A percentile compares a stretch with the other conserved stretches of the same genome.
phyloP scores from a whole-genome alignment of 2,113 vertebrate species.

The Nycticorax nycticorax region DNA sequence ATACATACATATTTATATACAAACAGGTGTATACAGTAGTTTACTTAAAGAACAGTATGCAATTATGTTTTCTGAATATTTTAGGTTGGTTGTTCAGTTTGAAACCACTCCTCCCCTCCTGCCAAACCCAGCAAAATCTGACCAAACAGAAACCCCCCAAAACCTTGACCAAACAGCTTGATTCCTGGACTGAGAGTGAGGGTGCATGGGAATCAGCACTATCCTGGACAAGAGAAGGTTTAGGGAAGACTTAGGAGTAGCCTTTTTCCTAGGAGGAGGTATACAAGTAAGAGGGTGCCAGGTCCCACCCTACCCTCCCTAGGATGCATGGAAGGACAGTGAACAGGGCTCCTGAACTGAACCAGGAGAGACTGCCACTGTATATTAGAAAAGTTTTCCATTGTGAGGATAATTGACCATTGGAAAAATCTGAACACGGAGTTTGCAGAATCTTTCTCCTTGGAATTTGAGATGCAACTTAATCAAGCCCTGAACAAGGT shows the following conservation, averaged over 20 bases:
- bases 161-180: background rate
- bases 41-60: background rate
- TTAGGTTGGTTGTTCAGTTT: background rate
- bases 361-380: background rate
- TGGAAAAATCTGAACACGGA: background rate
- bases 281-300: background rate
- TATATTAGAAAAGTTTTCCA: background rate
- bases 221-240: background rate
- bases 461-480: background rate
- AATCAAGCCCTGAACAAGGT: background rate
- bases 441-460: background rate
- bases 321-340: too few species aligned
- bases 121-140: background rate
- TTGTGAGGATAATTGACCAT: background rate
- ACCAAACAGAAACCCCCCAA: background rate
- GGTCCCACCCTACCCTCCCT: accelerated
- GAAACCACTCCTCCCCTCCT: background rate
- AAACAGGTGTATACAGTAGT: background rate
- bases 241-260: background rate
- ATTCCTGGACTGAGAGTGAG: background rate
- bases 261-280: background rate
- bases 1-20: background rate
- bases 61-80: background rate
- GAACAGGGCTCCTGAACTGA: background rate
- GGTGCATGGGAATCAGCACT: background rate